Conservation (phyloP, 2,888 invertebrate genomes). For the Cartodere bifasciata region DNA sequence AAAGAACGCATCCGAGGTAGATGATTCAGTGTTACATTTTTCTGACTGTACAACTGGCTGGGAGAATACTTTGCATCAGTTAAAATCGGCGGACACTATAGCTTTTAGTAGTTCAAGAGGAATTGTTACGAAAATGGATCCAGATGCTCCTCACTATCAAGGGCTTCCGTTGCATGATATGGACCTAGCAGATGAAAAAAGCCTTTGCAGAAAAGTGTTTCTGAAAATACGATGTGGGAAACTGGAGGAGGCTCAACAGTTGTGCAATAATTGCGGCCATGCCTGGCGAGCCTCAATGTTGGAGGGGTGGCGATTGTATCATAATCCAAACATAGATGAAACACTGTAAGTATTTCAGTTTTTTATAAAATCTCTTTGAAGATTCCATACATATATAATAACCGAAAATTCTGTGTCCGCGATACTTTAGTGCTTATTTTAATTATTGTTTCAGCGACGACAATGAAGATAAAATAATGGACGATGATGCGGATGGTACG, state of each 20-base stretch:
- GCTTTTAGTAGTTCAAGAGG: conserved; percentile 45
- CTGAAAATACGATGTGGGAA: conserved; percentile 74
- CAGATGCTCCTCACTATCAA: conserved; percentile 77
- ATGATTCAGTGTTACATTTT: conserved; percentile 50
- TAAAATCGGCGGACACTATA: conserved; percentile 41
- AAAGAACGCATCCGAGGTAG: conserved; percentile 52
- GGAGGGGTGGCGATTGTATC: conserved; percentile 80
- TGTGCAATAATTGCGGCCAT: conserved; percentile 79
- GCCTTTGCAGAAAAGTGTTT: conserved; percentile 51
- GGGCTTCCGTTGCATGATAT: conserved; percentile 70
- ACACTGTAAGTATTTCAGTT: too few relatives aligned
- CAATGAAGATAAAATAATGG: conserved; percentile 13
- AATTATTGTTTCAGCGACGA: too few relatives aligned
- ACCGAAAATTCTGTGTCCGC: too few relatives aligned
- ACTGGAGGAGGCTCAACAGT: conserved; percentile 68
- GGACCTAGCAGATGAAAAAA: conserved; percentile 68
- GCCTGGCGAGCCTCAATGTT: conserved; percentile 83
- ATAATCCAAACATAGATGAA: conserved; percentile 67
- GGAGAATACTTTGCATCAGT: conserved; percentile 82
- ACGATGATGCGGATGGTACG: conserved; percentile 9
- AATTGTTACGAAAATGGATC: conserved; percentile 64
- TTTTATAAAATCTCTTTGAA: too few relatives aligned
- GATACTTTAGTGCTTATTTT: too few relatives aligned
- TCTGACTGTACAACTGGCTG: conserved; percentile 75
- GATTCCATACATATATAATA: too few relatives aligned